These are phyloP conservation scores for Serripes groenlandicus DNA, from an alignment of 2,888 invertebrate genomes.

Conservation along the genomic window DNA sequence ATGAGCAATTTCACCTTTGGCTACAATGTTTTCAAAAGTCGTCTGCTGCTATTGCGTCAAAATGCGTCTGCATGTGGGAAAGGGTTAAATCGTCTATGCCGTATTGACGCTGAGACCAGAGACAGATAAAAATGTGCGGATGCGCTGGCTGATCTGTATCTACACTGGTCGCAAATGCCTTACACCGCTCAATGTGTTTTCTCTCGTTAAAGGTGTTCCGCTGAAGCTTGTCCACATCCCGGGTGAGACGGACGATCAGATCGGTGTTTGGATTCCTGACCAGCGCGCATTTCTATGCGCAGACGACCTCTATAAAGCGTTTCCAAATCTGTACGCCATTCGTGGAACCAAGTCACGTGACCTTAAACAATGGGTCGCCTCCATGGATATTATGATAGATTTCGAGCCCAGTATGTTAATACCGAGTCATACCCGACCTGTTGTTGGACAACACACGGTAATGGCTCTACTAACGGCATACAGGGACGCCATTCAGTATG, in stretches of 20 bases:
- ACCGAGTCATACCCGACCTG: conserved; percentile 80
- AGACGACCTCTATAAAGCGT: conserved; percentile 81
- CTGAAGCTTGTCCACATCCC: conserved; percentile 82
- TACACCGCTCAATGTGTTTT: no score
- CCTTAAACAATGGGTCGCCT: conserved; percentile 76
- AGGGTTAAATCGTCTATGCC: no score
- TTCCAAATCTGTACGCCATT: conserved; percentile 84
- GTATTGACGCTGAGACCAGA: neutral
- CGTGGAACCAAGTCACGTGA: conserved; percentile 78
- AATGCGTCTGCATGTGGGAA: no score
- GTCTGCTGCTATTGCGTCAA: no score
- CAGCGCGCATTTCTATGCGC: conserved; percentile 77
- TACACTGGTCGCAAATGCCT: neutral
- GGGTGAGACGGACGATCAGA: conserved; percentile 83
- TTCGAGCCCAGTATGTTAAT: conserved; percentile 78
- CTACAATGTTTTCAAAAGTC: no score
- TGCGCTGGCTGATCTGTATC: neutral
- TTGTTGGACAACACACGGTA: conserved; percentile 72
- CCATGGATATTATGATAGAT: conserved; percentile 79
- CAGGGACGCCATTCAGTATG: conserved; percentile 81
- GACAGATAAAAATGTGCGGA: no score
- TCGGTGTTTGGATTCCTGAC: conserved; percentile 80
- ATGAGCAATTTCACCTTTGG: no score
- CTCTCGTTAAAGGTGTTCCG: conserved; percentile 77
- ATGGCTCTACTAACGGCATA: conserved; percentile 70